Conservation (phyloP, 2,797 vertebrate genomes). For the Cuniculus paca region DNA sequence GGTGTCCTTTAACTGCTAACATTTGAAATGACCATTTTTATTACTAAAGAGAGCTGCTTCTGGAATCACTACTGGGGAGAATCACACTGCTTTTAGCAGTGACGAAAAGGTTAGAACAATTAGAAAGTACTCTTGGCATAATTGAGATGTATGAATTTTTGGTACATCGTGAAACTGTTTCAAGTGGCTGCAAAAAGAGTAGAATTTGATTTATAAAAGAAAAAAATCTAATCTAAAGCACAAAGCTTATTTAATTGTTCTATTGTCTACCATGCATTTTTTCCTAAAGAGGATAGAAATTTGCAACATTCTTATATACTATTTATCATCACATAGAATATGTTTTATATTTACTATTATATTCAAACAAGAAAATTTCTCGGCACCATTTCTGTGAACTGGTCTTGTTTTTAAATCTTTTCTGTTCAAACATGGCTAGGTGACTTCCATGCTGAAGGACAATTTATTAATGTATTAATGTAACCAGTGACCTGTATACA, state of each 20-base stretch:
- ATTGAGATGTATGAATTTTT: conserved; percentile 65
- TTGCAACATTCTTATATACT: background rate
- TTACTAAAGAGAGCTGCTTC: conserved; percentile 23
- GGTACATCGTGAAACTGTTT: conserved; percentile 6
- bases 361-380: background rate
- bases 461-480: conserved; percentile 81
- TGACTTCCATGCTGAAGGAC: conserved; percentile 76
- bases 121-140: conserved; percentile 66
- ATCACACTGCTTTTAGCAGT: conserved; percentile 46
- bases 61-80: background rate
- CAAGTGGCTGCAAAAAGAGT: conserved; percentile 16
- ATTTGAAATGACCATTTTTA: conserved; percentile 66
- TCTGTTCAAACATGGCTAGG: conserved; percentile 31
- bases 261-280: background rate
- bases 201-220: conserved; percentile 42
- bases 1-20: conserved; percentile 66
- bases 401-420: conserved; percentile 24
- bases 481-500: conserved; percentile 71
- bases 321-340: background rate
- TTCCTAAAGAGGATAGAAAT: background rate
- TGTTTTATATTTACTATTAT: conserved; percentile 26
- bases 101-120: conserved; percentile 79
- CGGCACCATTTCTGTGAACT: conserved; percentile 11
- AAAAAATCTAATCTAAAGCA: conserved; percentile 12
- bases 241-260: conserved; percentile 6